Conservation (phyloP, 2,113 vertebrate species). For the Catharus fuscescens region DNA sequence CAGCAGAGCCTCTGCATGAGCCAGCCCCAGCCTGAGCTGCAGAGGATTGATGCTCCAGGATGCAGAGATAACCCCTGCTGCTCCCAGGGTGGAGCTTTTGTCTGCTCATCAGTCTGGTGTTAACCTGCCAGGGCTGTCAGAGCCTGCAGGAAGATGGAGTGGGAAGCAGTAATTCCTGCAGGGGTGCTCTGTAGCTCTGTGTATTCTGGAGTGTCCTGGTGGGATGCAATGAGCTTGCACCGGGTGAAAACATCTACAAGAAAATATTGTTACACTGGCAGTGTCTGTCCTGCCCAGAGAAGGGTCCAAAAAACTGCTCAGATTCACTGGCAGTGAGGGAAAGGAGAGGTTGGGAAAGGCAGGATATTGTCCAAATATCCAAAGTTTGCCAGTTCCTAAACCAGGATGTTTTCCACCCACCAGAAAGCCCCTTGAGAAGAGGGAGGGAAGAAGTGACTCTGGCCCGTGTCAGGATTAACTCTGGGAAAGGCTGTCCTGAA, state of each 20-base stretch:
- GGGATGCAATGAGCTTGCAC: background rate
- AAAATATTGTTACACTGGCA: background rate
- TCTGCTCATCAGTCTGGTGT: background rate
- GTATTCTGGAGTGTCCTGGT: background rate
- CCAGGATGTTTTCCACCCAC: background rate
- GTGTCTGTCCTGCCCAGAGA: background rate
- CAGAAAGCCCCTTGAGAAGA: background rate
- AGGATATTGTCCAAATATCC: background rate
- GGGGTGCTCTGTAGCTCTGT: background rate
- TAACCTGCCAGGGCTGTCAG: background rate
- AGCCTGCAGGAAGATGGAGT: background rate
- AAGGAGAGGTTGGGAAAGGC: background rate
- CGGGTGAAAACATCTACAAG: fast-evolving
- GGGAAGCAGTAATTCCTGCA: background rate
- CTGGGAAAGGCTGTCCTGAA: background rate
- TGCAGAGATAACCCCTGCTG: background rate
- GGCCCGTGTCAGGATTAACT: background rate
- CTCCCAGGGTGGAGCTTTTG: background rate
- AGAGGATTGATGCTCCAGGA: background rate
- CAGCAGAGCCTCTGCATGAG: background rate
- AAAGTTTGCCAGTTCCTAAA: background rate
- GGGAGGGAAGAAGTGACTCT: background rate
- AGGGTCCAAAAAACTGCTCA: background rate
- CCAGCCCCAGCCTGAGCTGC: background rate
- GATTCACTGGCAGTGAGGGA: background rate